Conservation (phyloP, 92 coral and sea anemone genomes). For the Chrysogorgia sp. region DNA sequence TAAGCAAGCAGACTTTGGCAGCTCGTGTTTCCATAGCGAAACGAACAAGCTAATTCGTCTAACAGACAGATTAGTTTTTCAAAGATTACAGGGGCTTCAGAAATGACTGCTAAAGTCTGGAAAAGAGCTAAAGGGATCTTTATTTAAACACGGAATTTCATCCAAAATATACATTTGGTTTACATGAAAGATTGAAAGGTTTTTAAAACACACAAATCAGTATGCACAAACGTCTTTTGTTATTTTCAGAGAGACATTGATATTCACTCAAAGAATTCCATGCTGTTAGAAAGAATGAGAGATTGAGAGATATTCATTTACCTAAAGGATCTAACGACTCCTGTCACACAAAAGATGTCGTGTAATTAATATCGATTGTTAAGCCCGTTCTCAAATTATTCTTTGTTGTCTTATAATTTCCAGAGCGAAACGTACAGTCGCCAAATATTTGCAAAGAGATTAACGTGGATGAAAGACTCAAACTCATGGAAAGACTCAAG, state of each 20-base stretch:
- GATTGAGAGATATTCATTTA: no score
- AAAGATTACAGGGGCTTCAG: not conserved
- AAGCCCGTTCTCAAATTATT: not conserved
- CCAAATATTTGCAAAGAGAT: conserved; percentile 5
- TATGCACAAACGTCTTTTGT: no score
- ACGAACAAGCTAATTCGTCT: not conserved
- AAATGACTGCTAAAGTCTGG: not conserved
- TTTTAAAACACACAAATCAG: no score
- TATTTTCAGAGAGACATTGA: no score
- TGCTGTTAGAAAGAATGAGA: no score
- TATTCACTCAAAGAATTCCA: no score
- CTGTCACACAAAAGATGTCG: not conserved
- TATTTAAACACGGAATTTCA: no score
- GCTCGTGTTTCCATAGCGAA: not conserved
- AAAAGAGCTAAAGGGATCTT: no score
- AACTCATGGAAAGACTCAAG: conserved; percentile 34
- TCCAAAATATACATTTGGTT: no score
- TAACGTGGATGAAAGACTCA: conserved; percentile 22
- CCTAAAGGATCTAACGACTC: no score
- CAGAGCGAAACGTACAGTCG: conserved; percentile 10
- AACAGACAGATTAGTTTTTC: not conserved
- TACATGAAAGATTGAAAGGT: no score
- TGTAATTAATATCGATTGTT: no score
- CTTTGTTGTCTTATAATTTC: not conserved
- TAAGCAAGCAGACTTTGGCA: not conserved